These are phyloP conservation scores for Anoplius nigerrimus DNA, from an alignment of 2,888 invertebrate species.

Conservation along the genomic window DNA sequence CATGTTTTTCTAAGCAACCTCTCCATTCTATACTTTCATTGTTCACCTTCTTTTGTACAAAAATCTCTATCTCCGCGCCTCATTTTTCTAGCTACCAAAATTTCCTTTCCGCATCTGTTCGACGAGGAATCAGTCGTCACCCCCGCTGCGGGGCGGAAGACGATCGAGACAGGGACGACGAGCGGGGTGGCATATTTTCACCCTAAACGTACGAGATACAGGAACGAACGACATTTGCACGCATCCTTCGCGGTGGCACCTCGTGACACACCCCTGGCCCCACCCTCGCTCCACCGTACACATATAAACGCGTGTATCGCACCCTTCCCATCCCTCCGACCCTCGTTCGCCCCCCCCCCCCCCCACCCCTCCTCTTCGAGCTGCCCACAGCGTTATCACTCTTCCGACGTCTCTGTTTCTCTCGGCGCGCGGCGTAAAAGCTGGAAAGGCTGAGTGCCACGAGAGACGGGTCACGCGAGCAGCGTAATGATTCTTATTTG, in stretches of 20 bases:
- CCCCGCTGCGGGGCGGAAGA: background rate
- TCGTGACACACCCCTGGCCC: slow-evolving; percentile 9
- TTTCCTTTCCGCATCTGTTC: no score
- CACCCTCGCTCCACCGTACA: slow-evolving; percentile 2
- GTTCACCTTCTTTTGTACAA: no score
- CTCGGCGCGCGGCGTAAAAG: background rate
- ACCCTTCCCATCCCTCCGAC: background rate
- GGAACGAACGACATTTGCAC: slow-evolving; percentile 37
- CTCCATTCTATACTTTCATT: no score
- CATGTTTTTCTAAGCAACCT: no score
- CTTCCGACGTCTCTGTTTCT: no score
- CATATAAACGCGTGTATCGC: slow-evolving; percentile 15
- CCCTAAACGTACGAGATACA: slow-evolving; percentile 25
- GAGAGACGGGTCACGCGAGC: slow-evolving; percentile 36
- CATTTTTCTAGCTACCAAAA: no score
- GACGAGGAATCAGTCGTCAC: no score
- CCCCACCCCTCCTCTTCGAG: background rate
- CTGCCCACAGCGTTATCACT: no score
- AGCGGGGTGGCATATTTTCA: slow-evolving; percentile 43
- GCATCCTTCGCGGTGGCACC: slow-evolving; percentile 29
- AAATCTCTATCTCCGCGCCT: no score
- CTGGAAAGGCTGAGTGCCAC: slow-evolving; percentile 14
- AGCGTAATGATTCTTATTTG: slow-evolving; percentile 37
- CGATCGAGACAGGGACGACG: slow-evolving; percentile 21
- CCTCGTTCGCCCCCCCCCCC: background rate